A percentile compares a stretch with the other conserved stretches of the same genome.
phyloP scores from a whole-genome alignment of 2,113 vertebrate species.

The Gymnobelideus leadbeateri region DNA sequence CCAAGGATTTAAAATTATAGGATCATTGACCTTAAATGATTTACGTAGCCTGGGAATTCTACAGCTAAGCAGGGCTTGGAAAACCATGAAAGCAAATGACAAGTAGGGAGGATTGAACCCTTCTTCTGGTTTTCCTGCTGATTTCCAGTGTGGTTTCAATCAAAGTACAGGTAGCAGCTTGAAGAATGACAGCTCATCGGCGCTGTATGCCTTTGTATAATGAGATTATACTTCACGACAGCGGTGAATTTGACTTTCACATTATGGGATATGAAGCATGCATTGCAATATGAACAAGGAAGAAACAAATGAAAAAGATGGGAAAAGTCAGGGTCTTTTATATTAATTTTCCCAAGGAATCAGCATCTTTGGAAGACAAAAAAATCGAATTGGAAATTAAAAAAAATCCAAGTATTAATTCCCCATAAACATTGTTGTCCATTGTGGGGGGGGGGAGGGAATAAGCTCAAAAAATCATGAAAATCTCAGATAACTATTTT shows the following conservation, averaged over 20 bases:
- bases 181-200: constrained; percentile 73
- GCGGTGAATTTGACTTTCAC: constrained; percentile 79
- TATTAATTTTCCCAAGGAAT: constrained; percentile 76
- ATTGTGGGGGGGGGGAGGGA: constrained; percentile 41
- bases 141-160: constrained; percentile 79
- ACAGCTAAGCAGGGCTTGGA: constrained; percentile 71
- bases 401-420: constrained; percentile 61
- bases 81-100: constrained; percentile 66
- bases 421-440: constrained; percentile 67
- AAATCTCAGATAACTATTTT: constrained; percentile 81
- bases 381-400: constrained; percentile 73
- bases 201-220: constrained; percentile 70
- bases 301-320: constrained; percentile 54
- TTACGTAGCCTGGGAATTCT: constrained; percentile 70
- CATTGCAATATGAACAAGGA: constrained; percentile 54
- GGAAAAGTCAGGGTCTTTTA: constrained; percentile 62
- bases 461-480: constrained; percentile 71
- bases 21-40: constrained; percentile 69
- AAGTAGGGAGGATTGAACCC: constrained; percentile 54
- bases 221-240: constrained; percentile 75
- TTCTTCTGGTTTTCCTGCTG: constrained; percentile 59
- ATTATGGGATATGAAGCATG: constrained; percentile 75
- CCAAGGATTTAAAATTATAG: constrained; percentile 68
- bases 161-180: constrained; percentile 72
- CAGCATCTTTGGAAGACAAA: constrained; percentile 55